Conservation (phyloP, 1,140 invertebrate genomes). For the Platyura marginata region DNA sequence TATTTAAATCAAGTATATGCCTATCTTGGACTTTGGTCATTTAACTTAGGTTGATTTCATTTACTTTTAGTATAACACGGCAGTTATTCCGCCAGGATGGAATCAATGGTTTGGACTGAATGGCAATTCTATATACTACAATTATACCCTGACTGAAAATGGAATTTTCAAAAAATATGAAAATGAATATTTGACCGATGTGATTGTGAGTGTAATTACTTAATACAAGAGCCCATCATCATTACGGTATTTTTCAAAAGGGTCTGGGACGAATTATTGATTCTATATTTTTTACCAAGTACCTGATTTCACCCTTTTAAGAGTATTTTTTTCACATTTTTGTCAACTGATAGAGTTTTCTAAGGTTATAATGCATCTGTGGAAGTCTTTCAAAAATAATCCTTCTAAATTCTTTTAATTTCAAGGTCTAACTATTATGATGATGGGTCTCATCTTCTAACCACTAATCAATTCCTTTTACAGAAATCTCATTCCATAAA, state of each 20-base stretch:
- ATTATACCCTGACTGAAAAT: conserved; percentile 74
- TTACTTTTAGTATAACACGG: conserved; percentile 40
- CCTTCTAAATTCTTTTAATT: too few relatives aligned
- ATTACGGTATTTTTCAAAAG: too few relatives aligned
- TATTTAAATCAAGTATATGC: conserved; percentile 56
- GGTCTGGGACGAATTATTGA: too few relatives aligned
- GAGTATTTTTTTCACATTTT: too few relatives aligned
- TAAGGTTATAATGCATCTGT: too few relatives aligned
- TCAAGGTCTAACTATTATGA: too few relatives aligned
- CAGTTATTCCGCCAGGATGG: conserved; percentile 62
- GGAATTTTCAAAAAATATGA: conserved; percentile 39
- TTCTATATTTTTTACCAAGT: too few relatives aligned
- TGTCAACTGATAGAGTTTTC: too few relatives aligned
- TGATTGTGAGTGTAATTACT: conserved; percentile 67
- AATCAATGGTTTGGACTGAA: conserved; percentile 59
- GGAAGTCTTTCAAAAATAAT: too few relatives aligned
- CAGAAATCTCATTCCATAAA: neutral
- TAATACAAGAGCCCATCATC: too few relatives aligned
- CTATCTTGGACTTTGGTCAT: neutral
- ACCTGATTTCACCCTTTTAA: too few relatives aligned
- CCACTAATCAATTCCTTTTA: neutral
- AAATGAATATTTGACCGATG: conserved; percentile 62
- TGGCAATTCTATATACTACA: conserved; percentile 75
- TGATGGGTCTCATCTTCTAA: too few relatives aligned
- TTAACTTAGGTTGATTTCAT: neutral